phyloP scores from a whole-genome alignment of 2,113 vertebrate genomes.

The Lampris incognitus region DNA sequence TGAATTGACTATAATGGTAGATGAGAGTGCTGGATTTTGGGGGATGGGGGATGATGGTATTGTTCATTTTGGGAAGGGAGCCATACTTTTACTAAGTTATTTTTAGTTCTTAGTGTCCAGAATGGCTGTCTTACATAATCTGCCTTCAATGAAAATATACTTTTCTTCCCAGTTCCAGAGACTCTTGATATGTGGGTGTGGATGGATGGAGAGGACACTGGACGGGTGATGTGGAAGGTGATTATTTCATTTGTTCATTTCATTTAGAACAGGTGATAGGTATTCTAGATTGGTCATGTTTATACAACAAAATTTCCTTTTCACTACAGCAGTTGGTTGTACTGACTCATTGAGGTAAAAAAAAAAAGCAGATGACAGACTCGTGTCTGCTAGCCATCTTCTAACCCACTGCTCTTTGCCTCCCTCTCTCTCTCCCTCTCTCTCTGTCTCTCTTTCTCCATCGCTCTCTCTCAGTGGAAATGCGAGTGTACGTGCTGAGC shows the following conservation, averaged over 20 bases:
- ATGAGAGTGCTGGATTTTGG: too few species aligned
- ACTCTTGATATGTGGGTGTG: conserved; percentile 78
- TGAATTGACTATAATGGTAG: too few species aligned
- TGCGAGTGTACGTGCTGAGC: too few species aligned
- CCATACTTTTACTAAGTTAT: too few species aligned
- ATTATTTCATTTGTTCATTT: neutral
- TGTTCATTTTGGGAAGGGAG: too few species aligned
- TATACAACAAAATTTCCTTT: neutral
- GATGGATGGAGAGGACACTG: conserved; percentile 67
- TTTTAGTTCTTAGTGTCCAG: too few species aligned
- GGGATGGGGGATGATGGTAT: too few species aligned
- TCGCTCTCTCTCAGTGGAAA: too few species aligned
- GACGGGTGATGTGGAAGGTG: conserved; percentile 80
- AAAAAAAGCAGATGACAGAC: too few species aligned
- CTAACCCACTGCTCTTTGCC: neutral
- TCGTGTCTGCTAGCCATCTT: neutral
- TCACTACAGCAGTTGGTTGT: too few species aligned
- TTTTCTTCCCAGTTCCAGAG: conserved; percentile 69
- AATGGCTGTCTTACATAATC: neutral
- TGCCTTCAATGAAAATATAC: neutral
- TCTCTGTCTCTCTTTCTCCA: too few species aligned
- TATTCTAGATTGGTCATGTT: neutral
- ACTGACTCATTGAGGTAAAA: too few species aligned
- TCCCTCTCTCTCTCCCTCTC: neutral
- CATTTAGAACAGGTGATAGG: neutral